Evolutionary conservation across 2,113 vertebrate genomes (phyloP), one percentile per base, ranked within the genome.

Genomic region (Hoplias malabaricus): DNA sequence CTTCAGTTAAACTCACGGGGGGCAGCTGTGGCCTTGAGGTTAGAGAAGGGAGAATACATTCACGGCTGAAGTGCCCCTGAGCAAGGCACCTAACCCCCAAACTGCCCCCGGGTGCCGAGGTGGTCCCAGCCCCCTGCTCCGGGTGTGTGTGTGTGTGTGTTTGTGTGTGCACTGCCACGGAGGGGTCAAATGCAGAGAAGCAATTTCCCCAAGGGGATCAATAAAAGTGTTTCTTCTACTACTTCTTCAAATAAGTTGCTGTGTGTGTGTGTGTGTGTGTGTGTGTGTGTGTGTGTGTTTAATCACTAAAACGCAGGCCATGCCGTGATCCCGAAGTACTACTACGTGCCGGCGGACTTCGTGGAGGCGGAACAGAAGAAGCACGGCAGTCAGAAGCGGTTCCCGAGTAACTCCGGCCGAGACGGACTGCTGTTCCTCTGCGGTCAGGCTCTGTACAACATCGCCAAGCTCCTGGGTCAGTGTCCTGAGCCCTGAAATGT

Each of bases 341-440:
- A 96, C 87, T 92, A 98, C 1, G 98, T 99, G 53, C 98, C 98
- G 0, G 95, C 95, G 34, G 97, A 95, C 85, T 99, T 99, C 82
- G 95, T 98, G 82, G 98, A 98, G 80, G 84, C 85, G 14, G 98
- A 99, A 59, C 96, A 98, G 88, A 94, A 73, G 87, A 94, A 90
- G 70, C 94, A 94, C 0, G 96, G 95, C 68, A 98, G 96, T 87
- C 98, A 99, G 88, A 93, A 95, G 83, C 94, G 96, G 53, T 99
- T 97, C 89, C 96, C 98, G 19, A 98, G 96, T 82, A 98, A 97
- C 91, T 94, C 54, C 1, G 98, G 96, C 19, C 92, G 92, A 0
- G 98, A 99, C 9, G 97, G 96, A 34, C 96, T 91, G 82, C 70
- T 98, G 16, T 99, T 98, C 88, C 91, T 99, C 42, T 98, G 95